Base-by-base conservation (phyloP, 2,888 invertebrate genomes). In the Cryptops parisi region DNA sequence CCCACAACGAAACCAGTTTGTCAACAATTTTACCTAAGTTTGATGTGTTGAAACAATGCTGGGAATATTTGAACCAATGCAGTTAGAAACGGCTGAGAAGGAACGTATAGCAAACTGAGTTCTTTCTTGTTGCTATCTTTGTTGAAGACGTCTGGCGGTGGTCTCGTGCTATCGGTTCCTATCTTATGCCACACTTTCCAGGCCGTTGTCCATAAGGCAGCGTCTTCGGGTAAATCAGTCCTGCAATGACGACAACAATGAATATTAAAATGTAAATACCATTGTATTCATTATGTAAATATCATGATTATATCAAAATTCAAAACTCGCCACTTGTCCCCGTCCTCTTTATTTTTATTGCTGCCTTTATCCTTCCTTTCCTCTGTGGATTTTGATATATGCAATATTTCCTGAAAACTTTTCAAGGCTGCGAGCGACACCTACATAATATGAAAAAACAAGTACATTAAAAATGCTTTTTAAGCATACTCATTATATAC, bases 1-100 rank as follows among this genome's bases (percentile, higher is more conserved):
- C 38, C 38, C 38, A 9, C 15, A 33, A 33, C 15, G 38, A 33
- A 9, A 33, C 9, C 9, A 33, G 38, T 33, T 33, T n/a, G n/a
- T n/a, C n/a, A n/a, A 15, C 15, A 33, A 67, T 72, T n/a, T 68
- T 60, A 84, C 79, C 80, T 80, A 55, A 77, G 71, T 64, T 81
- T 78, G 62, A 93, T 85, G 64, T 90, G 88, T 60, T 85, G 86
- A 72, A 93, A 96, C 55, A 97, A 81, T 55, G 85, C 83, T 3
- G 94, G 93, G 70, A 97, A 96, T 65, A 94, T 91, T 71, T 94
- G 93, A 60, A 96, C 84, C 17, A 96, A 74, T 0, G 94, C 88
- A 0, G 93, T 91, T 52, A 97, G 77, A 74, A 93, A 97, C 57
- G 86, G 84, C 64, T 94, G 87, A 22, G 90, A 87, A 0, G 96